Evolutionary conservation across 2,888 invertebrate genomes (phyloP), one percentile per base, ranked within the genome.

Genomic region (Mythimna loreyi): DNA sequence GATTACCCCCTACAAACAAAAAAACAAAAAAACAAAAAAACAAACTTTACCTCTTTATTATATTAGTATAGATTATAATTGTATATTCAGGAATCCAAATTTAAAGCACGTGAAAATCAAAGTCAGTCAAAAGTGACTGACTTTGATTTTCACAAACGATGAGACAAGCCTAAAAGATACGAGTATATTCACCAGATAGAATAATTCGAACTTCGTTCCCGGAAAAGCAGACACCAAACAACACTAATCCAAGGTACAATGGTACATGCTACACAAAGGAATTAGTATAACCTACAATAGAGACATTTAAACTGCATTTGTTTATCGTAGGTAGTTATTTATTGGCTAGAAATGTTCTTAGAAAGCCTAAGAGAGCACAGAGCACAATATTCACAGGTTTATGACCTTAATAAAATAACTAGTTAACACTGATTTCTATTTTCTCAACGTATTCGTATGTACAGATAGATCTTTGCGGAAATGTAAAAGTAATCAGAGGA

Each of bases 251-350:
- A 11, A 58, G 43, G n/a, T 30, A 58, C 64, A 65, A 60, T 67
- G 25, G 50, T 50, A 58, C 58, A 62, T 52, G 55, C 23, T 50
- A 63, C 57, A 69, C 74, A 78, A 83, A 73, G 69, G 66, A 69
- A 74, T 73, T 81, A 81, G 74, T 74, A 73, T 57, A 72, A 64
- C 68, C 57, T 62, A 74, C 83, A 81, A 74, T 83, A 71, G 68
- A 71, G 33, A 65, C 68, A 57, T 73, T 71, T 66, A 80, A 63
- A 67, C 69, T 21, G 23, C 52, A 40, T 67, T 70, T 74, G 67
- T 71, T 61, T 76, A 73, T 65, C 56, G 80, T 64, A 72, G 65
- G 49, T 6, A 23, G 67, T 55, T 47, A 69, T 81, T 78, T 77
- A 80, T 67, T 77, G 66, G 47, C 64, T 65, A 53, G 63, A 74